phyloP scores from a whole-genome alignment of 2,797 vertebrate species.

The Etheostoma perlongum region DNA sequence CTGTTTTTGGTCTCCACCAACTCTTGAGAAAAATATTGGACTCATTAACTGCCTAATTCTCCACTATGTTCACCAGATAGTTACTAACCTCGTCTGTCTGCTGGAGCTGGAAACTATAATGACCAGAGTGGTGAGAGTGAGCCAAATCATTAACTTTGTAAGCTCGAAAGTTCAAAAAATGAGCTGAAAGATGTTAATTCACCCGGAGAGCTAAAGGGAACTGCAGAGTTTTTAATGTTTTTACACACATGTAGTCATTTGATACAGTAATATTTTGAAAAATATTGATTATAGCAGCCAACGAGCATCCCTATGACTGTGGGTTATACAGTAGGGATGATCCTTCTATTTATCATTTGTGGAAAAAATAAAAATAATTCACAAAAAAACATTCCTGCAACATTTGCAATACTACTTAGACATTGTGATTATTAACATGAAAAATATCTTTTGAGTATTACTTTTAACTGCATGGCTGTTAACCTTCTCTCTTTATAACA shows the following conservation, averaged over 20 bases:
- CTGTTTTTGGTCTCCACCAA: neutral
- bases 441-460: neutral
- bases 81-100: neutral
- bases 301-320: neutral
- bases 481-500: conserved; percentile 4
- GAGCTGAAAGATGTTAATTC: neutral
- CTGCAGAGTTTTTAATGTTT: neutral
- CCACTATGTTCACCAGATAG: neutral
- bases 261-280: neutral
- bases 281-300: neutral
- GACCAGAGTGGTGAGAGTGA: neutral
- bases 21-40: neutral
- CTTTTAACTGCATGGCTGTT: neutral
- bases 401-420: too few species aligned
- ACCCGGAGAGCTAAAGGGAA: neutral
- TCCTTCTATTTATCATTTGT: neutral
- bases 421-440: neutral
- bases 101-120: neutral
- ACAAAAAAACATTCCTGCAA: neutral
- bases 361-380: too few species aligned
- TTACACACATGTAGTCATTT: neutral
- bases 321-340: neutral
- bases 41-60: neutral
- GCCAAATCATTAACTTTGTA: neutral
- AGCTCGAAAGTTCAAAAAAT: neutral